Evolutionary conservation across 2,797 vertebrate species (phyloP), one percentile per base, ranked within the genome.

Genomic region (Jordanella pulchra): DNA sequence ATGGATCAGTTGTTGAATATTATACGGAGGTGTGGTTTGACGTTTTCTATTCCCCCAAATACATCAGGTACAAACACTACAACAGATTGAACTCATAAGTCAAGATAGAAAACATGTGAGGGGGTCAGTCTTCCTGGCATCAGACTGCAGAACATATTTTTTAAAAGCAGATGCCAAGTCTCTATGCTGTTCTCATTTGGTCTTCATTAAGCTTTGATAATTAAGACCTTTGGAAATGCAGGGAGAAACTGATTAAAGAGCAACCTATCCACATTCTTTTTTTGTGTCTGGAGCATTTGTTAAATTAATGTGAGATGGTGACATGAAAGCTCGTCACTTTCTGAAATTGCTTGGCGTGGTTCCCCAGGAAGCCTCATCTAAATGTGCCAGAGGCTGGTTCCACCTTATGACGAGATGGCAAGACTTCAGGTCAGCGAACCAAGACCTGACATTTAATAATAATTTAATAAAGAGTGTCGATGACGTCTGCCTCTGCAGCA

Each of bases 201-300:
- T 51, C 66, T 67, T 89, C 80, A 83, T 91, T 87, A 86, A 63
- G 72, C 72, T 92, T 91, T 88, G 78, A 87, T 85, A 75, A 86
- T 84, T 78, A 88, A 80, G 84, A 89, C 86, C 79, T 93, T 84
- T 90, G 87, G 28, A 75, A 86, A 86, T 64, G 4, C 28, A 77
- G n/a, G 53, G 48, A 66, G 61, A 77, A 65, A 73, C 55, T 30
- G 69, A 69, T 42, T 67, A 21, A 71, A 44, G 68, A 65, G 30
- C 71, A 82, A 80, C 71, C 74, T 54, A 60, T 17, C 55, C 2
- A 12, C 23, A 53, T 58, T n/a, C 55, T 47, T 56, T 87, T 79
- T 79, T 56, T 73, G 82, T 78, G 72, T 55, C 51, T 7, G 18
- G 66, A 17, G 32, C 71, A n/a, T 77, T 77, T 61, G 42, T 65